Conservation (phyloP, 2,888 invertebrate genomes). For the Colletes collaris region DNA sequence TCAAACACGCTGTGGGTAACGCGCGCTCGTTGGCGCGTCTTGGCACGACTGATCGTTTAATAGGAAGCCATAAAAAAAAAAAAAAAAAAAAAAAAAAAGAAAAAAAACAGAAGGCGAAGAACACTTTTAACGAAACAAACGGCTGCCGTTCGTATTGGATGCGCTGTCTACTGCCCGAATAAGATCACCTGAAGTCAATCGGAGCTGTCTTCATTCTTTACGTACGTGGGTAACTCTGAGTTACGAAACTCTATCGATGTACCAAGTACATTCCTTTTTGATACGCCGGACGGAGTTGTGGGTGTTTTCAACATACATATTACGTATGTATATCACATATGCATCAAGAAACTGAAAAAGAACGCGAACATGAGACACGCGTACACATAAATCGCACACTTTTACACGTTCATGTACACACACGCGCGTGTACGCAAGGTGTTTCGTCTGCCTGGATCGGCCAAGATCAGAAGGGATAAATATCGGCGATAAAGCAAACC, state of each 20-base stretch:
- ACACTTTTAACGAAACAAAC: constrained; percentile 32
- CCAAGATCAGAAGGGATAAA: neutral
- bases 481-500: neutral
- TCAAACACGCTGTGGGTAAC: constrained; percentile 6
- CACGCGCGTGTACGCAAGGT: neutral
- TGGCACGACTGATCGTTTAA: constrained; percentile 34
- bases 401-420: neutral
- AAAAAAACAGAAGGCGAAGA: constrained; percentile 1
- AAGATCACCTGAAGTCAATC: constrained; percentile 73
- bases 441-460: neutral
- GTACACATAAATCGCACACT: neutral
- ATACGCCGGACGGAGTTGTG: constrained; percentile 69
- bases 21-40: constrained; percentile 7
- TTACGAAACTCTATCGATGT: constrained; percentile 67
- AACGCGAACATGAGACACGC: constrained; percentile 4
- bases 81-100: neutral
- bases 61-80: constrained; percentile 8
- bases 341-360: constrained; percentile 8
- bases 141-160: constrained; percentile 52
- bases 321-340: constrained; percentile 53
- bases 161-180: constrained; percentile 72
- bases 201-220: constrained; percentile 48
- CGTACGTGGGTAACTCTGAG: constrained; percentile 55
- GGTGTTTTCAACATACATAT: constrained; percentile 59
- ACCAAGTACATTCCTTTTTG: constrained; percentile 73